Percentiles rank a stretch among this genome's conserved stretches.
These are phyloP conservation scores for Prionailurus bengalensis DNA, from an alignment of 2,113 vertebrate species.

Conservation along the genomic window DNA sequence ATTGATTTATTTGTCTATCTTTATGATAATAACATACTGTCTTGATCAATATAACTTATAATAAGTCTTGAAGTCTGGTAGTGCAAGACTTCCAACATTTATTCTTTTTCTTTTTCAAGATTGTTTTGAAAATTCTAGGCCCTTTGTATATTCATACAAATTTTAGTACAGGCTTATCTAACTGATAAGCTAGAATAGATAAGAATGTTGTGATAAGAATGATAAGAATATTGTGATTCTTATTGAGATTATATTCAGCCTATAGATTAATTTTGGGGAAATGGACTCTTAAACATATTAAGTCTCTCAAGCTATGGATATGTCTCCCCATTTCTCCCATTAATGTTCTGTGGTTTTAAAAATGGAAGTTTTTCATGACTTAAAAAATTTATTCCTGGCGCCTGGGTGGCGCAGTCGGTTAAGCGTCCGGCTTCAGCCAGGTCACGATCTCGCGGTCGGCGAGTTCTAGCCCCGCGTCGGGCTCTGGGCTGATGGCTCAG, in stretches of 20 bases:
- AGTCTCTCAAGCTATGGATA: neutral
- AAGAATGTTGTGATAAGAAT: too few species aligned
- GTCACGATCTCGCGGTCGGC: too few species aligned
- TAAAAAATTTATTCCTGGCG: neutral
- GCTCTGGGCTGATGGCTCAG: too few species aligned
- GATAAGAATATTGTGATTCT: neutral
- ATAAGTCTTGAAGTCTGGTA: neutral
- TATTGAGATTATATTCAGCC: neutral
- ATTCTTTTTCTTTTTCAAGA: neutral
- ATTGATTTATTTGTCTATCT: neutral
- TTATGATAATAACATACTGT: neutral
- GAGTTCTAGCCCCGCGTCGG: too few species aligned
- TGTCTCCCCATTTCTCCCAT: neutral
- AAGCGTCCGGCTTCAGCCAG: too few species aligned
- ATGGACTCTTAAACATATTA: neutral
- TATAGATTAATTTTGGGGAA: neutral
- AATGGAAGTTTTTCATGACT: neutral
- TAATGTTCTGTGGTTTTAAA: neutral
- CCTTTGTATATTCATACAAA: neutral
- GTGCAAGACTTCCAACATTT: neutral
- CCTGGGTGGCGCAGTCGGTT: too few species aligned
- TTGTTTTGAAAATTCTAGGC: slow-evolving; percentile 18
- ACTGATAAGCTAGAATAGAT: too few species aligned
- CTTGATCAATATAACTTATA: neutral
- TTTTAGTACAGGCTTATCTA: neutral